Conservation (phyloP, 2,113 vertebrate genomes). For the Grallaria varia region DNA sequence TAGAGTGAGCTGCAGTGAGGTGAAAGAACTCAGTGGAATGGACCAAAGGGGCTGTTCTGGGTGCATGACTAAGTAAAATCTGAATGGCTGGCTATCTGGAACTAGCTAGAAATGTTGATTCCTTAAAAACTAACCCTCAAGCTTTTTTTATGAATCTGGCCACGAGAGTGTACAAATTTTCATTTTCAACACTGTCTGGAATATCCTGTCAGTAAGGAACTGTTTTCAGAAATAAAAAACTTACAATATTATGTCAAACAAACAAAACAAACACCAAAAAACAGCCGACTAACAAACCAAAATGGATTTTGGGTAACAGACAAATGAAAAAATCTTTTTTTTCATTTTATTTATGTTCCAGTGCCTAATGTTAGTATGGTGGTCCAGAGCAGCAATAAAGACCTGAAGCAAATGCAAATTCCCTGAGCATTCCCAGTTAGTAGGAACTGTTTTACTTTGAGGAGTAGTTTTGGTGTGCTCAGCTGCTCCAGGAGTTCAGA, state of each 20-base stretch:
- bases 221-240: background rate
- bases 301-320: background rate
- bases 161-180: background rate
- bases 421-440: background rate
- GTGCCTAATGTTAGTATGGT: background rate
- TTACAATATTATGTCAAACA: background rate
- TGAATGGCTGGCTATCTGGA: background rate
- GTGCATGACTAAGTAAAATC: background rate
- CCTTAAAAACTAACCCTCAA: background rate
- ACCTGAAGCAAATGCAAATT: background rate
- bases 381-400: background rate
- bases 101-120: background rate
- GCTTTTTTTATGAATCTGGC: background rate
- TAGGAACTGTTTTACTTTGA: background rate
- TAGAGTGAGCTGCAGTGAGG: background rate
- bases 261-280: background rate
- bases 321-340: background rate
- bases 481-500: background rate
- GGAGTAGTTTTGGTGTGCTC: background rate
- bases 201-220: background rate
- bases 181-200: background rate
- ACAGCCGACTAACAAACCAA: background rate
- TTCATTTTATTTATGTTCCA: background rate
- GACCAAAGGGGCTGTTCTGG: background rate
- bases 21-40: background rate